phyloP scores from a whole-genome alignment of 2,888 invertebrate genomes.

The Nebria brevicollis region DNA sequence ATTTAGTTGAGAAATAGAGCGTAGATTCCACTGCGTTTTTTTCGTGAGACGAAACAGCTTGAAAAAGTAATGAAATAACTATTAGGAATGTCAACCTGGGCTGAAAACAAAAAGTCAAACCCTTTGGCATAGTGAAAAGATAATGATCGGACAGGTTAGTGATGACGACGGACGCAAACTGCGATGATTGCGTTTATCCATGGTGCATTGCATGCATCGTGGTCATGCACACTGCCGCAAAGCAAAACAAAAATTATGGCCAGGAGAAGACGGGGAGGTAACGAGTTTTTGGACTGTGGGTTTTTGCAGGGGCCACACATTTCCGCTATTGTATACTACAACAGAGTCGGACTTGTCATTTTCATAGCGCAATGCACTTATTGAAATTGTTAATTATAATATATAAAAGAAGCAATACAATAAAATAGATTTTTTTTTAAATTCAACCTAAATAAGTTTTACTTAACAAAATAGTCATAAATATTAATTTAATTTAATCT shows the following conservation, averaged over 20 bases:
- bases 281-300: slow-evolving; percentile 19
- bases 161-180: not conserved
- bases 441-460: no score
- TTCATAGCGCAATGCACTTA: not conserved
- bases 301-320: slow-evolving; percentile 25
- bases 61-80: not conserved
- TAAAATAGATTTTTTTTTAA: no score
- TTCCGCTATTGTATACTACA: slow-evolving; percentile 19
- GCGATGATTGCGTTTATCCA: slow-evolving; percentile 12
- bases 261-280: slow-evolving; percentile 5
- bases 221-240: slow-evolving; percentile 14
- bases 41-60: not conserved
- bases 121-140: slow-evolving; percentile 10
- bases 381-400: no score
- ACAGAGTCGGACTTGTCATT: not conserved
- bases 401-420: no score
- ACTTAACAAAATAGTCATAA: no score
- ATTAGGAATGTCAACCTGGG: not conserved
- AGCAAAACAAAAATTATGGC: not conserved
- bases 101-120: not conserved
- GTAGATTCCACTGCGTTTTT: not conserved
- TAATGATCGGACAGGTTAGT: slow-evolving; percentile 20
- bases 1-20: not conserved
- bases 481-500: no score
- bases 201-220: not conserved